Percentiles rank a stretch among this genome's conserved stretches.
Evolutionary conservation across 1,140 invertebrate genomes (phyloP).

Genomic region (Drosophila carrolli): DNA sequence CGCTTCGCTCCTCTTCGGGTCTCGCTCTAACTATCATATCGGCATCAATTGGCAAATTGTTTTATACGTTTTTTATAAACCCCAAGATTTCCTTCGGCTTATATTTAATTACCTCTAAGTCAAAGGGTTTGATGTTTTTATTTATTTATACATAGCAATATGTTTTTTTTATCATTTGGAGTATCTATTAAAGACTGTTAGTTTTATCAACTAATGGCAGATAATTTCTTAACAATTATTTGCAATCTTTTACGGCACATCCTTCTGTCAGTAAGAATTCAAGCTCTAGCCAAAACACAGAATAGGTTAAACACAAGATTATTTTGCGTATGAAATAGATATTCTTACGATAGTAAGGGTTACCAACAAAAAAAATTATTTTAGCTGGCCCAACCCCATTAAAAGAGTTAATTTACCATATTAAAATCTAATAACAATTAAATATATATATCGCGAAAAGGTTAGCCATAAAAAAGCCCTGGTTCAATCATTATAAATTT

Average conservation of each 20-base stretch:
- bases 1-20: not conserved
- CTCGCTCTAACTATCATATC: conserved; percentile 46
- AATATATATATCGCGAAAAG: too few species aligned
- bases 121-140: not conserved
- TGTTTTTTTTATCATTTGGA: not conserved
- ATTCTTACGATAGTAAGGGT: too few species aligned
- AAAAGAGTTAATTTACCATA: too few species aligned
- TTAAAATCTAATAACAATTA: too few species aligned
- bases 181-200: not conserved
- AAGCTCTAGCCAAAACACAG: too few species aligned
- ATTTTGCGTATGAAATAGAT: too few species aligned
- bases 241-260: not conserved
- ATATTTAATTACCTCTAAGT: conserved; percentile 21
- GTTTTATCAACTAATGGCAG: not conserved
- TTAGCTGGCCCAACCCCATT: too few species aligned
- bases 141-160: not conserved
- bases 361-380: too few species aligned
- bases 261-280: not conserved
- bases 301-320: too few species aligned
- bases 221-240: not conserved
- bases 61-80: conserved; percentile 39
- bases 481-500: too few species aligned
- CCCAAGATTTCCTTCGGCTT: conserved; percentile 12
- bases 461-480: too few species aligned
- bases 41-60: conserved; percentile 76